A percentile compares a stretch with the other conserved stretches of the same genome.
These are phyloP conservation scores for Andrena marginata DNA, from an alignment of 2,888 invertebrate genomes.

Conservation along the genomic window DNA sequence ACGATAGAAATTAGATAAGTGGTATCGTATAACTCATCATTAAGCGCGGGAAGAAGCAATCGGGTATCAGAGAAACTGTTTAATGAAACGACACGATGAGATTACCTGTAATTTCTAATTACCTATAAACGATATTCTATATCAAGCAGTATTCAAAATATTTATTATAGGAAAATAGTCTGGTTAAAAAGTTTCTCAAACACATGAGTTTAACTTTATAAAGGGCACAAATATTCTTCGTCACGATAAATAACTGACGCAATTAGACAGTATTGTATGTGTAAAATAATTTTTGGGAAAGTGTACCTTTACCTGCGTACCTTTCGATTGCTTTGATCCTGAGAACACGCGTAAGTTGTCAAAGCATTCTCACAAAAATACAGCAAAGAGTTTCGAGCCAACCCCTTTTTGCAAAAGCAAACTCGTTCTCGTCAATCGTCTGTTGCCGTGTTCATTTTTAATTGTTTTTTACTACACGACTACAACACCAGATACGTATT, in stretches of 20 bases:
- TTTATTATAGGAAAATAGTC: no score
- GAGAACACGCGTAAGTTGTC: neutral
- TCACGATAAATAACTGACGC: no score
- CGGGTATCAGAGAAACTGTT: neutral
- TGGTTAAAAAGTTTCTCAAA: no score
- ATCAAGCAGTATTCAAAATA: neutral
- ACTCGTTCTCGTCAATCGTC: neutral
- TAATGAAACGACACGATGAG: neutral
- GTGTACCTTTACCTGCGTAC: no score
- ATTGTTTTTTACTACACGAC: neutral
- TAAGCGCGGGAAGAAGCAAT: neutral
- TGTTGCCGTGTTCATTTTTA: neutral
- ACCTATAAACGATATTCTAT: neutral
- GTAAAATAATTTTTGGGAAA: no score
- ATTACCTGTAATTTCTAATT: neutral
- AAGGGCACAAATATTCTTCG: neutral
- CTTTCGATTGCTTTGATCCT: neutral
- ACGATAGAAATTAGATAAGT: neutral
- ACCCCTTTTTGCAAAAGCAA: neutral
- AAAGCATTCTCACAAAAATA: neutral
- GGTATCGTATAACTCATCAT: neutral
- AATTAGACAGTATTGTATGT: no score
- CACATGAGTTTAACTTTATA: neutral
- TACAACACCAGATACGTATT: neutral
- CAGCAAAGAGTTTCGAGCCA: neutral